Base-by-base conservation (phyloP, 2,888 invertebrate species). In the Agrotis puta region DNA sequence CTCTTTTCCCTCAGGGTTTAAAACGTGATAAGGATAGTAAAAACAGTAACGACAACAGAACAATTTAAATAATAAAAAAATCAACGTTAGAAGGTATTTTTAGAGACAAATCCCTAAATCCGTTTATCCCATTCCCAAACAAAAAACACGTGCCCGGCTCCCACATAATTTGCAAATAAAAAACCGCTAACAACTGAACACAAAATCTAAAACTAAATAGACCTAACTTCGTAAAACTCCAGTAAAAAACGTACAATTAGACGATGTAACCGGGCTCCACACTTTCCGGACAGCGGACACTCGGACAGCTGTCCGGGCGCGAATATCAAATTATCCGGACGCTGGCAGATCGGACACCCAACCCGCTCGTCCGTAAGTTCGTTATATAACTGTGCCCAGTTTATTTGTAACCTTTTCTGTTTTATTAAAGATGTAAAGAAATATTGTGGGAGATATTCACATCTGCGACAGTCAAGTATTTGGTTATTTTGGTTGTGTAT, bases 261-360 rank as follows among this genome's bases (percentile, higher is more conserved):
- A 56, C 22, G 27, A 59, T 13, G 33, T 59, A 66, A 53, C 76
- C 18, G 47, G 18, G 57, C 54, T 47, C 51, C 64, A 54, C n/a
- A 39, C 24, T 53, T 22, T 39, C 61, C 69, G 68, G 53, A 62
- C 73, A 75, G 56, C 73, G 69, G 72, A 72, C 70, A 62, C 45
- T 39, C 75, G 67, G 80, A 73, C 81, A 78, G 70, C 73, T 76
- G 75, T 81, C 77, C 77, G 72, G 22, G 22, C 62, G 53, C 79
- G 79, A 79, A 71, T 81, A 83, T 86, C 73, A 73, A 82, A 80
- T 88, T 87, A 88, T 61, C 79, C 75, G 65, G 78, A 69, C 75
- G 69, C 56, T 56, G 63, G 62, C 64, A 64, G 59, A 63, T 68
- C 82, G 72, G 58, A 81, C 76, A 71, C 27, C 59, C n/a, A 58